Base-by-base conservation (phyloP, 2,113 vertebrate species). In the Accipiter virgatus region DNA sequence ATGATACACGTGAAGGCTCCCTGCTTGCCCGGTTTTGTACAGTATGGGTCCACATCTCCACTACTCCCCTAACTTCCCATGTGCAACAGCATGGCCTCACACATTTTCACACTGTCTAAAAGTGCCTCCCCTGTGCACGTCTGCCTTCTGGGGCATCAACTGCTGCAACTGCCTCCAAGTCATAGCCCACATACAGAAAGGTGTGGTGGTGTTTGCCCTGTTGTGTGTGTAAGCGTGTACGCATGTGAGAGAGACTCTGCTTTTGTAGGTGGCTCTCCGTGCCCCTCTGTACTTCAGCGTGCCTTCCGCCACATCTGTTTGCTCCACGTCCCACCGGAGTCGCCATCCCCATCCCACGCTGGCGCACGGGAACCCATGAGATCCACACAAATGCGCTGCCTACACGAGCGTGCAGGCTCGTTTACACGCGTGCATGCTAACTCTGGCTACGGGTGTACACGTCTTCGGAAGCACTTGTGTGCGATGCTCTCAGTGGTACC, bases 221-320 rank as follows among this genome's bases (percentile, higher is more conserved):
- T 1, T 1, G 4, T 7, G 17, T 4, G 48, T 34, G 36, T 20
- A 14, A 9, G 36, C 6, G 16, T 14, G 50, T 17, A 23, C 0
- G 0, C 0, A 0, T 2, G 10, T 19, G n/a, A 53, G n/a, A 42
- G 31, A 68, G 47, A 17, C 36, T 38, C 53, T 29, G 36, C 82
- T 59, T 40, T 25, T 3, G 3, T 0, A 47, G 34, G 52, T 11
- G 56, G 8, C 65, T 71, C 55, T 50, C 27, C 16, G 50, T 23
- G 25, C 16, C 52, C 25, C 70, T 19, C 62, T 8, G 32, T 3
- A 3, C 26, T 19, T 18, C 70, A 26, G 20, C 0, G 6, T 6
- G 32, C 40, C 22, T 63, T n/a, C 32, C 9, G 0, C 65, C 67
- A 32, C 1, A 36, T 22, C 58, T 1, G 1, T 12, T 27, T 52